Conservation (phyloP, 2,888 invertebrate genomes). For the Leucophenga montana region DNA sequence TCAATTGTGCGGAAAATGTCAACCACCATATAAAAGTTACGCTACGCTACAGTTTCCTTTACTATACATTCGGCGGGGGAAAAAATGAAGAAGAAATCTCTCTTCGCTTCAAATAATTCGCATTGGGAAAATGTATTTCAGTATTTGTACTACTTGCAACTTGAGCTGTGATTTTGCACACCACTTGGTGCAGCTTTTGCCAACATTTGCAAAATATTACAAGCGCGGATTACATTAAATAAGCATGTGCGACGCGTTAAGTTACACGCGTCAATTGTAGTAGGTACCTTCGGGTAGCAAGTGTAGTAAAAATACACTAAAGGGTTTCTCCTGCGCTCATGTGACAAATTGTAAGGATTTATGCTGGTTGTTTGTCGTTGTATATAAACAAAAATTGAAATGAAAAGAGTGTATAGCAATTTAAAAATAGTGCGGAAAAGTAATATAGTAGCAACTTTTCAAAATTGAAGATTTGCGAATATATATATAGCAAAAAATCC, state of each 20-base stretch:
- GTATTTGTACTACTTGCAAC: background rate
- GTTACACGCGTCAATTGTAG: constrained; percentile 8
- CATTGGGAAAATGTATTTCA: constrained; percentile 8
- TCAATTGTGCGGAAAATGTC: constrained; percentile 28
- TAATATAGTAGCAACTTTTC: no score
- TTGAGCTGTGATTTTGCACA: constrained; percentile 5
- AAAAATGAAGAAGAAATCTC: background rate
- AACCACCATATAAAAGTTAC: constrained; percentile 19
- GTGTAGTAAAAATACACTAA: no score
- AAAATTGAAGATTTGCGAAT: no score
- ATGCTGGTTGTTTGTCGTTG: background rate
- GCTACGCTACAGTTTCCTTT: background rate
- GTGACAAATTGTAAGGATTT: constrained; percentile 23
- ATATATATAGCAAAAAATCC: no score
- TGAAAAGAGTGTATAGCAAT: no score
- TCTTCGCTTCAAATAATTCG: constrained; percentile 4
- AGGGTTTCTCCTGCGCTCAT: background rate
- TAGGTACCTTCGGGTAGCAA: no score
- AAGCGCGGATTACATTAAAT: constrained; percentile 26
- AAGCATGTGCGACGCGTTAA: constrained; percentile 22
- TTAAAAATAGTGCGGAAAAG: no score
- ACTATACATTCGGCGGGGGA: no score
- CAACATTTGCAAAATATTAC: constrained; percentile 19
- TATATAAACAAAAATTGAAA: background rate
- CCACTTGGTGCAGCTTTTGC: background rate